Conservation (phyloP, 2,797 vertebrate species). For the Siniperca scherzeri region DNA sequence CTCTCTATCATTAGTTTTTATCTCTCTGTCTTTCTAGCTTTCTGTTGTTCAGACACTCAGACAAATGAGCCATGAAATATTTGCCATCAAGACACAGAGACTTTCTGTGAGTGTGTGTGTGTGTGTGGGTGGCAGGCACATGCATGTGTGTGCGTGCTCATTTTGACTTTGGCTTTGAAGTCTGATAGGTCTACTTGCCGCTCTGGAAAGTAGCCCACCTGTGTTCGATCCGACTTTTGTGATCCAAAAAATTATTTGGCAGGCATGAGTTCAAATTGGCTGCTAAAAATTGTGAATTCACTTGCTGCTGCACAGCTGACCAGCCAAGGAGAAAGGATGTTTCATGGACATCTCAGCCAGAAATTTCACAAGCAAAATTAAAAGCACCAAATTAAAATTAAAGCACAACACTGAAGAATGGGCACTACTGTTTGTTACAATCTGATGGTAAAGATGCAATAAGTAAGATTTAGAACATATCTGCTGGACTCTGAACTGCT, state of each 20-base stretch:
- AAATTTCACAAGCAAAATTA: slow-evolving; percentile 33
- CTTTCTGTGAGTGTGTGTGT: slow-evolving; percentile 33
- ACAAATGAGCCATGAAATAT: slow-evolving; percentile 81
- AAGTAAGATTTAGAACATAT: neutral
- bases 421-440: neutral
- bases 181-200: slow-evolving; percentile 52
- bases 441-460: neutral
- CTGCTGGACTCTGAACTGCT: neutral
- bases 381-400: slow-evolving; percentile 3
- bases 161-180: slow-evolving; percentile 61
- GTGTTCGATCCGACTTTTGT: slow-evolving; percentile 49
- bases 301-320: slow-evolving; percentile 53
- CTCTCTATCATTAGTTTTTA: slow-evolving; percentile 77
- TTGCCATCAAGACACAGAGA: slow-evolving; percentile 67
- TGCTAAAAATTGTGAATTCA: slow-evolving; percentile 45
- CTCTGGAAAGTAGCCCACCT: slow-evolving; percentile 67
- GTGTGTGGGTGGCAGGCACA: slow-evolving; percentile 17
- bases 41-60: slow-evolving; percentile 76
- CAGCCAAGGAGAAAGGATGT: slow-evolving; percentile 54
- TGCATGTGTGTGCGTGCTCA: slow-evolving; percentile 5
- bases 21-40: slow-evolving; percentile 69
- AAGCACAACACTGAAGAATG: slow-evolving; percentile 1
- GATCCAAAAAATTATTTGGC: slow-evolving; percentile 64
- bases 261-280: slow-evolving; percentile 58
- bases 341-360: slow-evolving; percentile 36